phyloP scores from a whole-genome alignment of 2,888 invertebrate genomes.

The Arctia plantaginis region DNA sequence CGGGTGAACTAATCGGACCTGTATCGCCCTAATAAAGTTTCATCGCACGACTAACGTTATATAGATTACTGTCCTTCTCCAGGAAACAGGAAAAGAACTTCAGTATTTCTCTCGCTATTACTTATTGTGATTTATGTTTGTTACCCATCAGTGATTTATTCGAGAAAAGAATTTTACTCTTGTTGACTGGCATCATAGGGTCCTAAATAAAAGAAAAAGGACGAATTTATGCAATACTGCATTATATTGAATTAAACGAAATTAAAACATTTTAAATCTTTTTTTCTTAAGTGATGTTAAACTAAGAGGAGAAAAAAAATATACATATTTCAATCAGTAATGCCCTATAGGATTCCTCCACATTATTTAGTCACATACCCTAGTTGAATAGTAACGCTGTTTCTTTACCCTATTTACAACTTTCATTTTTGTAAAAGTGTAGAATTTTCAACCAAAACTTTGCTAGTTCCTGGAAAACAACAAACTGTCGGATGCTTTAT shows the following conservation, averaged over 20 bases:
- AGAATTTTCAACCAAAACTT: not conserved
- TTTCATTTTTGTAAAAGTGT: not conserved
- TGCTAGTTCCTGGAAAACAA: not conserved
- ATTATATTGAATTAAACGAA: not conserved
- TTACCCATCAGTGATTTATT: not conserved
- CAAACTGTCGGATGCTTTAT: not conserved
- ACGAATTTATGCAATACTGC: not conserved
- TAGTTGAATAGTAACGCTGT: not conserved
- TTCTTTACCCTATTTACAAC: not conserved
- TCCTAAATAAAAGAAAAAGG: too few relatives aligned
- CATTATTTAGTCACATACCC: not conserved
- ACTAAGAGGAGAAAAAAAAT: not conserved
- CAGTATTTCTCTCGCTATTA: constrained; percentile 28
- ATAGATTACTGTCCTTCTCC: constrained; percentile 27
- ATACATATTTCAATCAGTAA: not conserved
- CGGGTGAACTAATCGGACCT: constrained; percentile 32
- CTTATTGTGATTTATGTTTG: constrained; percentile 33
- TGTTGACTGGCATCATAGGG: not conserved
- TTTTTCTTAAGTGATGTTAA: not conserved
- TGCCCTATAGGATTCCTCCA: not conserved
- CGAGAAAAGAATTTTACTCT: not conserved
- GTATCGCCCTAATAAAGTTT: constrained; percentile 36
- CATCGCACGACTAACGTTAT: constrained; percentile 38
- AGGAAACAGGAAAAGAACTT: constrained; percentile 29
- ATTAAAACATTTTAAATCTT: not conserved